Evolutionary conservation across 2,888 invertebrate species (phyloP).

Genomic region (Agrilus biguttatus): DNA sequence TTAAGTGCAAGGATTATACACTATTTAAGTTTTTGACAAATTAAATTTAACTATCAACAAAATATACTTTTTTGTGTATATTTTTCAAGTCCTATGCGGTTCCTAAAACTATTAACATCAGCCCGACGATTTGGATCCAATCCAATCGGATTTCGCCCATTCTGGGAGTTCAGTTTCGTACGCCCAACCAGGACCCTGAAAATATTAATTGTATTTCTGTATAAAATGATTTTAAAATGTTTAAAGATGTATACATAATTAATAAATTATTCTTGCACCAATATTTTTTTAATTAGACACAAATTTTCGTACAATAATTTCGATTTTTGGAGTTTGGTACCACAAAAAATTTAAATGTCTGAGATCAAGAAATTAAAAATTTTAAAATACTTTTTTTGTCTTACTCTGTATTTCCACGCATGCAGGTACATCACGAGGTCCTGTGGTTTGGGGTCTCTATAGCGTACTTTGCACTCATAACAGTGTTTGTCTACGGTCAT

Average conservation of each 20-base stretch:
- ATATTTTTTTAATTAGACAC: no score
- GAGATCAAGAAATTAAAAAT: no score
- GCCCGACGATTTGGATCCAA: conserved; percentile 45
- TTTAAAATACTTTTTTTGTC: no score
- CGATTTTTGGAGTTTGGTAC: no score
- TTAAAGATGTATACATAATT: no score
- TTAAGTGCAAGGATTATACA: conserved; percentile 9
- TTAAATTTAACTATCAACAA: conserved; percentile 2
- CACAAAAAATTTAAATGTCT: no score
- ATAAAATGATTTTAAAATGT: not conserved
- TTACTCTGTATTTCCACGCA: conserved; percentile 82
- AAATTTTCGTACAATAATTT: no score
- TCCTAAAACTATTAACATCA: conserved; percentile 15
- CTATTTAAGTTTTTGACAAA: conserved; percentile 1
- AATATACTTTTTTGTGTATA: no score
- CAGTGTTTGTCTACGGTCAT: conserved; percentile 75
- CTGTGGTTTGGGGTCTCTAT: conserved; percentile 79
- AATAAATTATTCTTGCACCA: no score
- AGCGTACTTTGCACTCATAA: conserved; percentile 84
- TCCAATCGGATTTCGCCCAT: conserved; percentile 84
- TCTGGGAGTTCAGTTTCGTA: conserved; percentile 84
- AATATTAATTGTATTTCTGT: conserved; percentile 7
- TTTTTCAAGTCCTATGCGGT: not conserved
- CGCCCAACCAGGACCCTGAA: conserved; percentile 85
- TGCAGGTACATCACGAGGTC: conserved; percentile 94